A percentile compares a stretch with the other conserved stretches of the same genome.
Evolutionary conservation across 2,888 invertebrate species (phyloP).

Genomic region (Scaptomyza flava): DNA sequence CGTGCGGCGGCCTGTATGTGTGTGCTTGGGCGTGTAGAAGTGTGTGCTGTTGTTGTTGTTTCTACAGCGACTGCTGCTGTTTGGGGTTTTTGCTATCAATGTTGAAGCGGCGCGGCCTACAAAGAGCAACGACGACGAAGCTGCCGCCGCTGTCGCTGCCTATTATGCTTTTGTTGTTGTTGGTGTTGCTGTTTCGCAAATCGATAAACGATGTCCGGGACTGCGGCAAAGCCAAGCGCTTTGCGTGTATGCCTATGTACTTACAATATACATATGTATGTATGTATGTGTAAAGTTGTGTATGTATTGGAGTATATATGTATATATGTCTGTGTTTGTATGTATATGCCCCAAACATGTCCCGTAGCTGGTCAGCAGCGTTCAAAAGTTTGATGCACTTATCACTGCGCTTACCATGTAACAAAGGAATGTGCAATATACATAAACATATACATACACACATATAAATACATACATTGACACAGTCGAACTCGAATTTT

Average conservation of each 20-base stretch:
- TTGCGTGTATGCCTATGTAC: constrained; percentile 57
- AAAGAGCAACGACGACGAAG: constrained; percentile 49
- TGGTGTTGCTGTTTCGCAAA: constrained; percentile 63
- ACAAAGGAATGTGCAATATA: background rate
- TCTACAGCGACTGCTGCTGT: constrained; percentile 33
- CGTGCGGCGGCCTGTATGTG: constrained; percentile 49
- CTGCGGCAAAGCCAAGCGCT: constrained; percentile 64
- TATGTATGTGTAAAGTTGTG: background rate
- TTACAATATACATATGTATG: constrained; percentile 2
- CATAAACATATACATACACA: background rate
- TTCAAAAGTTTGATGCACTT: constrained; percentile 38
- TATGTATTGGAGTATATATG: background rate
- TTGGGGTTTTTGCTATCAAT: constrained; percentile 58
- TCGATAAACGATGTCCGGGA: constrained; percentile 78
- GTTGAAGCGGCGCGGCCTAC: constrained; percentile 68
- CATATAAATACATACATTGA: background rate
- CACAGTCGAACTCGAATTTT: background rate
- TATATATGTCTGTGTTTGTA: constrained; percentile 10
- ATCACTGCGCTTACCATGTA: constrained; percentile 30
- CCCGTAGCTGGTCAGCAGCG: constrained; percentile 48
- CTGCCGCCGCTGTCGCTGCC: constrained; percentile 35
- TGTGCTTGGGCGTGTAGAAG: constrained; percentile 48
- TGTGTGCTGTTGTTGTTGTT: constrained; percentile 22
- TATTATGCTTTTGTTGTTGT: constrained; percentile 28
- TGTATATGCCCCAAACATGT: constrained; percentile 31